Evolutionary conservation across 2,113 vertebrate genomes (phyloP), one percentile per base, ranked within the genome.

Genomic region (Chauna torquata): DNA sequence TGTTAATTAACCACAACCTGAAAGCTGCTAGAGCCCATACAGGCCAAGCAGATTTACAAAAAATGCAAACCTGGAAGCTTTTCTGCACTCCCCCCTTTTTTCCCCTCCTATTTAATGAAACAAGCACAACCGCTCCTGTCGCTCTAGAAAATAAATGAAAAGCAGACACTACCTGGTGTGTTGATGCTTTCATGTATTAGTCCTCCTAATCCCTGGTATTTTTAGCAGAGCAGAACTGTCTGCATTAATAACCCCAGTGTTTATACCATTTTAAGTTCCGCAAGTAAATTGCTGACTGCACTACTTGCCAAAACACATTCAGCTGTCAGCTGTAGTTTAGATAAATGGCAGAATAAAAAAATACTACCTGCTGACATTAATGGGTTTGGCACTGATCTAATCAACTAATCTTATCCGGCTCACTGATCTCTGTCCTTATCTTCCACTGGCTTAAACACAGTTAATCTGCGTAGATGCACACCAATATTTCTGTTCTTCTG

Each of bases 241-340:
- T 84, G 75, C 89, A 62, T 18, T 93, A 91, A 92, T 11, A 72
- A 90, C 82, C 57, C 24, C 3, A 1, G 50, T 82, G 50, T 92
- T 96, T 86, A 91, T 65, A 86, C 83, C 86, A 70, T 71, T 84
- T 94, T 80, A 90, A 92, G 59, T 94, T 88, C 90, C 62, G 20
- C 45, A 91, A 90, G 80, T 22, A 96, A 96, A 94, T 66, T 78
- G 91, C 85, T 80, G 74, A 88, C 78, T 92, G 2, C 6, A 7
- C 42, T 32, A 20, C 88, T 85, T 92, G 93, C 94, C 95, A 97
- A 91, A 83, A 90, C 95, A 94, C 87, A 86, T 84, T 92, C 92
- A 81, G 74, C 77, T 95, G 96, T 97, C 97, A 96, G 84, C 16
- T 40, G 52, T 42, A 47, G 96, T 98, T 97, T 96, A 90, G 45